Evolutionary conservation across 2,888 invertebrate species (phyloP).

Genomic region (Epistrophella euchroma): DNA sequence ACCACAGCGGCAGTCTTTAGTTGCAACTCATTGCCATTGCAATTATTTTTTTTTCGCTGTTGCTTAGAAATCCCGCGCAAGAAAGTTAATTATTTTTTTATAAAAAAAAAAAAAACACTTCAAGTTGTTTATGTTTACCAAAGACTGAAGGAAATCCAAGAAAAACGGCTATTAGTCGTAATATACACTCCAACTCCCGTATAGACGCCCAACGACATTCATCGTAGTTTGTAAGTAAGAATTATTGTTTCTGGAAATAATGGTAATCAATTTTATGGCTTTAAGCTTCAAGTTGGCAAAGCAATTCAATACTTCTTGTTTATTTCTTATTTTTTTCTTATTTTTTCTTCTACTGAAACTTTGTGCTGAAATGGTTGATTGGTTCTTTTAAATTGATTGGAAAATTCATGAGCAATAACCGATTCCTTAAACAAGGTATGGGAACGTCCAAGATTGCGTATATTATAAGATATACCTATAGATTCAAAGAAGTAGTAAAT

Average conservation of each 20-base stretch:
- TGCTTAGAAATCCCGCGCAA: constrained; percentile 50
- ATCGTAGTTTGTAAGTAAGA: constrained; percentile 22
- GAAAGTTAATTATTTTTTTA: constrained; percentile 69
- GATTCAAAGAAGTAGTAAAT: constrained; percentile 26
- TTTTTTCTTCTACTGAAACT: not conserved
- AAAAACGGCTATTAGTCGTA: constrained; percentile 45
- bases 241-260: constrained; percentile 58
- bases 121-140: constrained; percentile 50
- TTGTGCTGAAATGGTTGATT: constrained; percentile 41
- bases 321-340: constrained; percentile 2
- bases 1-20: not conserved
- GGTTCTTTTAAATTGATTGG: constrained; percentile 51
- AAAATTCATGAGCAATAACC: constrained; percentile 40
- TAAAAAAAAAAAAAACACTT: constrained; percentile 19
- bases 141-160: constrained; percentile 48
- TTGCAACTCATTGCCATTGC: constrained; percentile 27
- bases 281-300: constrained; percentile 28
- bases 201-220: not conserved
- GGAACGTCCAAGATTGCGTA: constrained; percentile 13
- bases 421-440: not conserved
- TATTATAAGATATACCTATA: not conserved
- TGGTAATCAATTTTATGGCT: constrained; percentile 43
- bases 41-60: constrained; percentile 31
- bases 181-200: constrained; percentile 9
- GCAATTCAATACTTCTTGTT: constrained; percentile 34